These are phyloP conservation scores for Hybognathus amarus DNA, from an alignment of 2,797 vertebrate species.

Conservation along the genomic window DNA sequence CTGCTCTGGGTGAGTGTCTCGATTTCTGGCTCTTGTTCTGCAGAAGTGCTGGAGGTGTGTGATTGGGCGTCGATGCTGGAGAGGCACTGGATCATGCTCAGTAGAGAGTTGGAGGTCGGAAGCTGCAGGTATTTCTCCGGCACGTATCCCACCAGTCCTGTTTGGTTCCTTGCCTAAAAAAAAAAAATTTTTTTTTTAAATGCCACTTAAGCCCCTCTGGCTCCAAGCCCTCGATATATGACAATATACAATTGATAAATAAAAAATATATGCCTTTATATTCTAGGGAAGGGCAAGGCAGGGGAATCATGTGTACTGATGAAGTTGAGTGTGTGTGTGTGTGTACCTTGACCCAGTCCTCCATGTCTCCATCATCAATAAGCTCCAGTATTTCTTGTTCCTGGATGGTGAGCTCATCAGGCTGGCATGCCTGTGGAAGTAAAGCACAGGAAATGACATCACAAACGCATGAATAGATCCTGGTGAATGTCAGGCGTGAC, in stretches of 20 bases:
- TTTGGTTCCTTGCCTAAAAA: slow-evolving; percentile 89
- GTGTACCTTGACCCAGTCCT: slow-evolving; percentile 97
- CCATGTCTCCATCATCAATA: slow-evolving; percentile 98
- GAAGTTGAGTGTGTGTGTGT: background rate
- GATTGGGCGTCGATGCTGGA: slow-evolving; percentile 89
- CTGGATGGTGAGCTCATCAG: slow-evolving; percentile 95
- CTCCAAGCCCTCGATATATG: too few species aligned
- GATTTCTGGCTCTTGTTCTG: slow-evolving; percentile 83
- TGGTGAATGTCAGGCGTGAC: background rate
- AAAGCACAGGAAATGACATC: background rate
- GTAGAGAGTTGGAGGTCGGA: slow-evolving; percentile 90
- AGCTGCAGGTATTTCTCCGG: slow-evolving; percentile 97
- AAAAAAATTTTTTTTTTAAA: slow-evolving; percentile 13
- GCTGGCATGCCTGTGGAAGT: slow-evolving; percentile 86
- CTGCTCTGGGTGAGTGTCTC: slow-evolving; percentile 77
- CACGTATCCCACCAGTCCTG: slow-evolving; percentile 92
- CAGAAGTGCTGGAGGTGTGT: slow-evolving; percentile 93
- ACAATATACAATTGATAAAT: background rate
- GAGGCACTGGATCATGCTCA: slow-evolving; percentile 94
- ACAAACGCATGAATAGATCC: background rate
- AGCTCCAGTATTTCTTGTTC: slow-evolving; percentile 95
- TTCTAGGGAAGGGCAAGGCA: background rate
- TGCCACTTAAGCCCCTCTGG: too few species aligned
- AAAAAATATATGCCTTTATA: background rate
- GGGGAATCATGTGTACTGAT: background rate